These are phyloP conservation scores for Tetanocera ferruginea DNA, from an alignment of 2,888 invertebrate species.

Conservation along the genomic window DNA sequence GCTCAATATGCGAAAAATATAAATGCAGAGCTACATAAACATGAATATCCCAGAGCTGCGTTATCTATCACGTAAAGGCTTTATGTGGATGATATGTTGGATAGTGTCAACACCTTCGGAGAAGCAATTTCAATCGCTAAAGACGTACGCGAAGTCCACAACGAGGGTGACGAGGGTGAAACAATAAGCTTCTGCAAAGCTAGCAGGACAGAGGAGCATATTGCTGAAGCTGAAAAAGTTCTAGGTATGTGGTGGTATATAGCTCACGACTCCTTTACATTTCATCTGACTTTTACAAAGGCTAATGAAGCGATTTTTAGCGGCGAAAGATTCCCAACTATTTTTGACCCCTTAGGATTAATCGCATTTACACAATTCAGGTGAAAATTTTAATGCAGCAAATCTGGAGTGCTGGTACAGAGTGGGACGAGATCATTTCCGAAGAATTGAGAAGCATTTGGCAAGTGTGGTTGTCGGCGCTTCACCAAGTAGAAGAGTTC, in stretches of 20 bases:
- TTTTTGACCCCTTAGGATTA: too few relatives aligned
- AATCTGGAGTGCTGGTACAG: too few relatives aligned
- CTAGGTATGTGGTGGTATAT: not conserved
- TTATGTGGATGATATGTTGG: too few relatives aligned
- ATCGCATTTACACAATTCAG: not conserved
- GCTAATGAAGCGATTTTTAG: not conserved
- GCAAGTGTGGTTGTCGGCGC: not conserved
- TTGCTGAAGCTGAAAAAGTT: not conserved
- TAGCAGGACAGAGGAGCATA: too few relatives aligned
- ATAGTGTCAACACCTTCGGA: too few relatives aligned
- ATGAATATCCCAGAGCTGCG: slow-evolving; percentile 19
- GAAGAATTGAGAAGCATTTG: too few relatives aligned
- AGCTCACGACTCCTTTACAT: not conserved
- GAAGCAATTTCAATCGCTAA: too few relatives aligned
- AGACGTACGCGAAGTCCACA: too few relatives aligned
- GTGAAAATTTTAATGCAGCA: not conserved
- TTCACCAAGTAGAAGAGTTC: not conserved
- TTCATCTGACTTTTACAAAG: not conserved
- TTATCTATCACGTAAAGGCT: slow-evolving; percentile 2
- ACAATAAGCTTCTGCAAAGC: too few relatives aligned
- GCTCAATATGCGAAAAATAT: slow-evolving; percentile 32
- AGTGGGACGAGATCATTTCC: too few relatives aligned
- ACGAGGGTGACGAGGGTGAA: too few relatives aligned
- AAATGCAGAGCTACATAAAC: slow-evolving; percentile 19
- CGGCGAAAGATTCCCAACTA: not conserved